Percentiles rank a stretch among this genome's conserved stretches.
Conservation (phyloP, 1,140 invertebrate genomes). For the Hylaeus anthracinus region DNA sequence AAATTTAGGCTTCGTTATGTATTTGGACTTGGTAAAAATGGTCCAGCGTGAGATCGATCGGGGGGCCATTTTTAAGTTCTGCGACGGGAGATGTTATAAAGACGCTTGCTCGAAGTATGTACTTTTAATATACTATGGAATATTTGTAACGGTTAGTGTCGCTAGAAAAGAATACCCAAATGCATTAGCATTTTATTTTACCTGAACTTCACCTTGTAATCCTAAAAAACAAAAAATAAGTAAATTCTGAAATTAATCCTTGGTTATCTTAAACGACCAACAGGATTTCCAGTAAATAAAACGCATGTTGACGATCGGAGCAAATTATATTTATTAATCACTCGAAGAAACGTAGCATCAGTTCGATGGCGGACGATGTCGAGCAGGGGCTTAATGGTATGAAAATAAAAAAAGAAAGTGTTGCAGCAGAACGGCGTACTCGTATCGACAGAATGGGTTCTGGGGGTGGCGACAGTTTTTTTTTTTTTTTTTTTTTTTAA, state of each 20-base stretch:
- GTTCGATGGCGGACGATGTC: neutral
- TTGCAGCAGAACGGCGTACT: neutral
- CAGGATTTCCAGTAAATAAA: conserved; percentile 6
- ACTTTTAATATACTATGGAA: no score
- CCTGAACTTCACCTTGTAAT: no score
- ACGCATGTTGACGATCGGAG: neutral
- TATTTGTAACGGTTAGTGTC: no score
- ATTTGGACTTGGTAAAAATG: no score
- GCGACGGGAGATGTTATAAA: no score
- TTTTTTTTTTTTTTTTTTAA: neutral
- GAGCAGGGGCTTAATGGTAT: neutral
- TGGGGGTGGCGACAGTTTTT: neutral
- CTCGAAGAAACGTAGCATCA: neutral
- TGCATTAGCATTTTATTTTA: no score
- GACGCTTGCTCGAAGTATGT: no score
- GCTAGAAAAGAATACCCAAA: no score
- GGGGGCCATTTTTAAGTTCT: no score
- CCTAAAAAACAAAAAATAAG: no score
- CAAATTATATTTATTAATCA: conserved; percentile 27
- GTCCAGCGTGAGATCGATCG: no score
- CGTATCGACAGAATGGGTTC: neutral
- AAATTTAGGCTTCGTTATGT: no score
- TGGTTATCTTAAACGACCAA: neutral
- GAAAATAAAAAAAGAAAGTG: conserved; percentile 4
- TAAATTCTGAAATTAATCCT: neutral